These are phyloP conservation scores for Polyommatus iphigenia DNA, from an alignment of 2,888 invertebrate species.

Conservation along the genomic window DNA sequence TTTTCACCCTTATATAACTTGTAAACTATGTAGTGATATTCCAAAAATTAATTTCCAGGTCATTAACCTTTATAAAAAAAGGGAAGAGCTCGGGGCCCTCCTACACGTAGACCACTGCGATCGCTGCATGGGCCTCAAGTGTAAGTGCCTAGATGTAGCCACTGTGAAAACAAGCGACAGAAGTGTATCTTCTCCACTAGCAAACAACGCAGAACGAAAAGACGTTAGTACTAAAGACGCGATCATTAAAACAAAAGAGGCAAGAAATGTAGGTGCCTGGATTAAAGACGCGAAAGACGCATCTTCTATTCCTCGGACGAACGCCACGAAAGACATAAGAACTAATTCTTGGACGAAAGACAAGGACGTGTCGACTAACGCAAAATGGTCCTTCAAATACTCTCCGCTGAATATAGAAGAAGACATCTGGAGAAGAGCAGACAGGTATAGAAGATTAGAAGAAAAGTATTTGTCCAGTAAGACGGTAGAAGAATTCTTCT, in stretches of 20 bases:
- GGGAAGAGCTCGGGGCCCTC: background rate
- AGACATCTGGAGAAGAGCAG: conserved; percentile 6
- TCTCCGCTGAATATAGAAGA: background rate
- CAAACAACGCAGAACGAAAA: background rate
- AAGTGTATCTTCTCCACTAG: background rate
- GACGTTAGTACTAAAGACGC: background rate
- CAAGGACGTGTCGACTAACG: background rate
- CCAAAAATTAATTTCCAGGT: background rate
- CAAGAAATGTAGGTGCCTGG: background rate
- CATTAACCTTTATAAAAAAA: background rate
- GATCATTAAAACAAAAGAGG: background rate
- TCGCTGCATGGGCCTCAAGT: background rate
- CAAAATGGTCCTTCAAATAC: conserved; percentile 3
- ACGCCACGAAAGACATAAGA: background rate
- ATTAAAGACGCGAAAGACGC: background rate
- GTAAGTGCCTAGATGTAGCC: background rate
- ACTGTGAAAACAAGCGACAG: background rate
- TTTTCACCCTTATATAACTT: background rate
- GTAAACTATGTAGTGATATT: too few species aligned
- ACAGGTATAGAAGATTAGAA: background rate
- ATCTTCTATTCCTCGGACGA: background rate
- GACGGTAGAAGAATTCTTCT: conserved; percentile 23
- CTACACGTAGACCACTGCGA: background rate
- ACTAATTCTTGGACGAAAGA: background rate
- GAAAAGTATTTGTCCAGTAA: background rate